Base-by-base conservation (phyloP, 1,140 invertebrate species). In the Cydia amplana region DNA sequence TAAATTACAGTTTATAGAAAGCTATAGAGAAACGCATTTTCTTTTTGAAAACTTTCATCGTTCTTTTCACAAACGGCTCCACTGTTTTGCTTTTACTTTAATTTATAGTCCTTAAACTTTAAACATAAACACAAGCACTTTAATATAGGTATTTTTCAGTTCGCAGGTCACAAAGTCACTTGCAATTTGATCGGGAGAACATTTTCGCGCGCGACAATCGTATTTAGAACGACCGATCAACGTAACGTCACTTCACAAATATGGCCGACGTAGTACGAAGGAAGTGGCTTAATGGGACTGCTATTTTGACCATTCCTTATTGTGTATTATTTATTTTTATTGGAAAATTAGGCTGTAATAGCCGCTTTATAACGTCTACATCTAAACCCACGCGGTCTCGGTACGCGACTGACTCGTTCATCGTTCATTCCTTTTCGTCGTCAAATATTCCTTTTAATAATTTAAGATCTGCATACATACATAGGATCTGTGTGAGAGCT, bases 1-100 rank as follows among this genome's bases (percentile, higher is more conserved):
- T 80, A 73, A 78, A 25, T 74, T 64, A 75, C 60, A 74, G 75
- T 80, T 79, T 85, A 74, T 82, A 78, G 77, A 79, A 83, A 75
- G 79, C 83, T 92, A 92, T 92, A 55, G 91, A 92, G 79, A 92
- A 92, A 85, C 91, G 88, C 14, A 92, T 79, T 74, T 92, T 92
- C 82, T 92, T 92, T 81, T 92, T 92, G 70, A 92, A 92, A 80
- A 91, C 82, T 92, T 91, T 92, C 89, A 92, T 92, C 78, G 91
- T 92, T 87, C 87, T 91, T 77, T 88, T 91, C 79, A 91, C 87
- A 78, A 91, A 89, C 64, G 90, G 88, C 91, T 91, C 90, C 90
- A 92, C 90, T 80, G 84, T 90, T 82, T 70, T 18, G 12, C 14
- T 18, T 70, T 36, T n/a, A n/a, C 28, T n/a, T 9, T 14, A 65